Conservation (phyloP, 2,797 vertebrate genomes). For the Schizothorax lantsangensis region DNA sequence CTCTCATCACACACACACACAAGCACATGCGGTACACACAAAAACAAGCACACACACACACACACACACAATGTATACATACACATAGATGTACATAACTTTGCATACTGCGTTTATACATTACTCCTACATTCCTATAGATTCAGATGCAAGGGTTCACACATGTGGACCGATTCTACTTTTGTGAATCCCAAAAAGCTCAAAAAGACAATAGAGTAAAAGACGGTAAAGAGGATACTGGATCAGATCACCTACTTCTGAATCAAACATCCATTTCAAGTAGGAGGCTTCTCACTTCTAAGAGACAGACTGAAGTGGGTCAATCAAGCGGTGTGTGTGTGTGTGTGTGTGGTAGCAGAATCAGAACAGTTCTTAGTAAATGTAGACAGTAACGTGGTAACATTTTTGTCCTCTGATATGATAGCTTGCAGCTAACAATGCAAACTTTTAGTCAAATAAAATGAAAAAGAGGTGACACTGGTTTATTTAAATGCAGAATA, state of each 20-base stretch:
- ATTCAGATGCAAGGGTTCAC: constrained; percentile 1
- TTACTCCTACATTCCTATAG: constrained; percentile 8
- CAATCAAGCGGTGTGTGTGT: constrained; percentile 53
- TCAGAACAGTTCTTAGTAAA: constrained; percentile 30
- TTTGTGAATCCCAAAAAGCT: background rate
- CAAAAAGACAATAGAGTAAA: constrained; percentile 17
- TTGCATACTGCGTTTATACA: constrained; percentile 43
- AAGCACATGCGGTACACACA: constrained; percentile 29
- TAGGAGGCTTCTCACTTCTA: constrained; percentile 52
- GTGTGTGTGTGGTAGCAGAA: constrained; percentile 23
- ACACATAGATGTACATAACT: constrained; percentile 52
- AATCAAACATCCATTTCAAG: constrained; percentile 45
- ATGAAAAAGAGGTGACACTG: background rate
- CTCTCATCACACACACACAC: constrained; percentile 68
- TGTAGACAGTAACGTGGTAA: background rate
- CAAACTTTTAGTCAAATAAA: constrained; percentile 7
- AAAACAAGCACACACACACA: constrained; percentile 59
- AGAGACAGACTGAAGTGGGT: constrained; percentile 60
- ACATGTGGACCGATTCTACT: background rate
- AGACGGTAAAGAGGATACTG: constrained; percentile 15
- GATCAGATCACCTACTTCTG: constrained; percentile 51
- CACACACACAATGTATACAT: constrained; percentile 35
- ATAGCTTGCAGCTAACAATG: background rate
- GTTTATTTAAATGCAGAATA: background rate
- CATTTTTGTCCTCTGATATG: background rate